Evolutionary conservation across 2,888 invertebrate species (phyloP).

Genomic region (Lepidochrysops patricia): DNA sequence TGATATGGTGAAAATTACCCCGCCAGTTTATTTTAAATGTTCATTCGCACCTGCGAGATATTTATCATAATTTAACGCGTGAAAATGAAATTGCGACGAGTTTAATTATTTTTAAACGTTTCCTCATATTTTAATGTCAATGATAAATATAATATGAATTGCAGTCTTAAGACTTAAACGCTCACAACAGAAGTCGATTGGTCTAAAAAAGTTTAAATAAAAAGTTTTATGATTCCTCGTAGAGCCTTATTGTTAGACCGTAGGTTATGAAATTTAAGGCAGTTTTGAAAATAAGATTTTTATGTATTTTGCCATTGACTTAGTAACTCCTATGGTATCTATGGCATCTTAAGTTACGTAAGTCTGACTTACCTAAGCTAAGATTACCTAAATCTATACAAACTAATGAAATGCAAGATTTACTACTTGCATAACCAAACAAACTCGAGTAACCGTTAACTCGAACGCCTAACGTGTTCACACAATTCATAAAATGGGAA

Average conservation of each 20-base stretch:
- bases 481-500: constrained; percentile 11
- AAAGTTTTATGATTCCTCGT: too few species aligned
- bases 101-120: constrained; percentile 1
- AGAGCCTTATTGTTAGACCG: too few species aligned
- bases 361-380: background rate
- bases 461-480: background rate
- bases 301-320: too few species aligned
- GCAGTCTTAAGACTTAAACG: background rate
- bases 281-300: too few species aligned
- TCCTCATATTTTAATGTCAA: background rate
- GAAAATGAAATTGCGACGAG: background rate
- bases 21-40: background rate
- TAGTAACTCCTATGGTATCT: too few species aligned
- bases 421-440: background rate
- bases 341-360: too few species aligned
- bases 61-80: background rate
- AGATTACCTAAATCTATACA: background rate
- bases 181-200: background rate
- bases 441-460: background rate
- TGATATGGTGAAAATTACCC: constrained; percentile 13
- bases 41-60: constrained; percentile 5
- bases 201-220: too few species aligned
- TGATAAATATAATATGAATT: background rate
- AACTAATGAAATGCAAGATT: background rate
- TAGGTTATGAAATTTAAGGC: too few species aligned